These are phyloP conservation scores for Chionomys nivalis DNA, from an alignment of 2,113 vertebrate species.

Conservation along the genomic window DNA sequence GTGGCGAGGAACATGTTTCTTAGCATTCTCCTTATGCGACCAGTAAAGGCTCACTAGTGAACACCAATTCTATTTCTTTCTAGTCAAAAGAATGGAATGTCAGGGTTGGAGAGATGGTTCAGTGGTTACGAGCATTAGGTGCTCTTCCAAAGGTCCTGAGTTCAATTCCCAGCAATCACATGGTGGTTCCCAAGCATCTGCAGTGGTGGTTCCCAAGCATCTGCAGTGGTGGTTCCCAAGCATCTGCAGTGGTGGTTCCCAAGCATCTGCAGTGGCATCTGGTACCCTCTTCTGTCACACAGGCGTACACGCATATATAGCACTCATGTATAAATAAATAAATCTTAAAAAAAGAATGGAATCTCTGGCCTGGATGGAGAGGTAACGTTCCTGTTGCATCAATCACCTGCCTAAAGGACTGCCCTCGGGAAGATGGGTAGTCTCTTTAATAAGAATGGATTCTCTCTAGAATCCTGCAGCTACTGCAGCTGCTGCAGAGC, in stretches of 20 bases:
- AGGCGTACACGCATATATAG: too few species aligned
- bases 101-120: background rate
- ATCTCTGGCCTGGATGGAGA: background rate
- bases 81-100: background rate
- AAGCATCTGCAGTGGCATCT: too few species aligned
- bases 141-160: too few species aligned
- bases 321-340: too few species aligned
- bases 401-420: background rate
- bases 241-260: too few species aligned
- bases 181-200: too few species aligned
- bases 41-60: too few species aligned
- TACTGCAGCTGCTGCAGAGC: background rate
- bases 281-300: too few species aligned
- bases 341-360: background rate
- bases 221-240: too few species aligned
- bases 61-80: background rate
- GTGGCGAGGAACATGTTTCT: background rate
- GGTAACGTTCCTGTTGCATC: fast-evolving
- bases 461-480: background rate
- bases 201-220: too few species aligned
- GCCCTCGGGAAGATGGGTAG: background rate
- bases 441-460: background rate
- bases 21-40: background rate
- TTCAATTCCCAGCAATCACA: too few species aligned
- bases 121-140: too few species aligned